Percentiles rank a stretch among this genome's conserved stretches.
Conservation (phyloP, 2,888 invertebrate species). For the Alloplasta piceator region DNA sequence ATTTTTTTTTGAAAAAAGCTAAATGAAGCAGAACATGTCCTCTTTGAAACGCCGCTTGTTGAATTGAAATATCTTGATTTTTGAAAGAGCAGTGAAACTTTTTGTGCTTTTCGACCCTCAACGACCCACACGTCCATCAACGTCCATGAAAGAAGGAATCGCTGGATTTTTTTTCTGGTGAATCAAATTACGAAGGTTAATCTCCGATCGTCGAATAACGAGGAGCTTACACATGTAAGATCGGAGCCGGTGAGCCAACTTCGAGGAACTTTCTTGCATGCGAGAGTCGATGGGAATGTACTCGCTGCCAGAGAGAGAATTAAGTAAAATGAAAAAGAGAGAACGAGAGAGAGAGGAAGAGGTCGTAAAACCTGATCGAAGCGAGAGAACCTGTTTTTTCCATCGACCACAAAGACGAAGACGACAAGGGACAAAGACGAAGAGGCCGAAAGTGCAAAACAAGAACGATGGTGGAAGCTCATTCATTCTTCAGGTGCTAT, state of each 20-base stretch:
- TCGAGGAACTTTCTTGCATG: conserved; percentile 34
- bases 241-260: neutral
- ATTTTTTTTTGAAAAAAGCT: too few relatives aligned
- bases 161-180: too few relatives aligned
- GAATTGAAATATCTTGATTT: too few relatives aligned
- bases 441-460: conserved; percentile 21
- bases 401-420: conserved; percentile 10
- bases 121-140: too few relatives aligned
- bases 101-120: too few relatives aligned
- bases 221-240: neutral
- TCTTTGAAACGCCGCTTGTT: too few relatives aligned
- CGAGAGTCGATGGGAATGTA: conserved; percentile 28
- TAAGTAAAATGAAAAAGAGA: neutral
- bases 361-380: conserved; percentile 49
- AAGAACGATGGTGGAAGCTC: conserved; percentile 48
- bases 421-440: conserved; percentile 20
- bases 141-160: too few relatives aligned
- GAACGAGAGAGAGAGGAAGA: too few relatives aligned
- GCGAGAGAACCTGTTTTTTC: conserved; percentile 58
- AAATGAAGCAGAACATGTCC: too few relatives aligned
- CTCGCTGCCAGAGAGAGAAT: neutral
- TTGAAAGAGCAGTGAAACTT: too few relatives aligned
- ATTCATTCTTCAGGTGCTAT: conserved; percentile 63
- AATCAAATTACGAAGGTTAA: too few relatives aligned
- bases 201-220: too few relatives aligned